phyloP scores from a whole-genome alignment of 2,113 vertebrate genomes.

The Cranoglanis bouderius region DNA sequence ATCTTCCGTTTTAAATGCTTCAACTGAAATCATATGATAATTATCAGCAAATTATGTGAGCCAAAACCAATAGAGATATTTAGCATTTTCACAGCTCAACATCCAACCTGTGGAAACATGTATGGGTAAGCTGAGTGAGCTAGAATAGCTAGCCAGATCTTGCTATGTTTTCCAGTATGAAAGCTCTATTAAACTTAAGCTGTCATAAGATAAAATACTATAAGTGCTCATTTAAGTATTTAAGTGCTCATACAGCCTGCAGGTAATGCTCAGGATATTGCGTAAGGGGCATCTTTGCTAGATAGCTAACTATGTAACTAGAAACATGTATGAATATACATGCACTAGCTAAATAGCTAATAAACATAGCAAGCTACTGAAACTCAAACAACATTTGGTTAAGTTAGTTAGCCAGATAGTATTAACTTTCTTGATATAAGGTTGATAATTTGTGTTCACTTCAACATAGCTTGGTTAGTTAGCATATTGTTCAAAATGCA shows the following conservation, averaged over 20 bases:
- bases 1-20: too few relatives aligned
- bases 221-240: too few relatives aligned
- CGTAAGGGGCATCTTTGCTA: not conserved
- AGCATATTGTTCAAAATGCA: not conserved
- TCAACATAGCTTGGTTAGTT: not conserved
- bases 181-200: not conserved
- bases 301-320: not conserved
- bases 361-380: not conserved
- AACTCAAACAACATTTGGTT: not conserved
- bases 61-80: too few relatives aligned
- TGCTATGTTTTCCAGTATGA: not conserved
- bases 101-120: too few relatives aligned
- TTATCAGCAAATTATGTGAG: too few relatives aligned
- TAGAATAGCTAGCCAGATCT: not conserved
- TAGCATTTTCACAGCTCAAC: too few relatives aligned
- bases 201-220: not conserved
- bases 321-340: not conserved
- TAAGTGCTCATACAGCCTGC: not conserved
- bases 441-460: not conserved
- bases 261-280: not conserved
- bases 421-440: not conserved
- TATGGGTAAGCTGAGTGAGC: too few relatives aligned
- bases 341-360: not conserved
- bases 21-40: too few relatives aligned
- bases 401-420: not conserved